Base-by-base conservation (phyloP, 2,888 invertebrate genomes). In the Gonocerus acuteangulatus region DNA sequence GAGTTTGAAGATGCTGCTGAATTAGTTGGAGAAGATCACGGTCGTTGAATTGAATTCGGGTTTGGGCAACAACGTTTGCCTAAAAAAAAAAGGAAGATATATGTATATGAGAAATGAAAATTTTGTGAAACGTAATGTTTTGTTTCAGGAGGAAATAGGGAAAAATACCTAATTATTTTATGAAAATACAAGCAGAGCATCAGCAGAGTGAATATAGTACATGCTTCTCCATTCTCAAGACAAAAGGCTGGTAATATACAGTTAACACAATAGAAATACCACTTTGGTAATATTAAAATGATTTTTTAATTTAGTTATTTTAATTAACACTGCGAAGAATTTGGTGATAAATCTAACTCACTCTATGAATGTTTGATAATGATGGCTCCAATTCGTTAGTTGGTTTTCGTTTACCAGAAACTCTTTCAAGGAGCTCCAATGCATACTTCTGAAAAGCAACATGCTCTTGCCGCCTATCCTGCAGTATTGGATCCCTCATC, bases 31-130 rank as follows among this genome's bases (percentile, higher is more conserved):
- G 82, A 34, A 99, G 77, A 74, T 99, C 95, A 47, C 87, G 84
- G 73, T 94, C 92, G 74, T 95, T 93, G 79, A 90, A 99, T 71
- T 87, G 87, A 63, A 99, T 96, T 66, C 89, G 85, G 0, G 97
- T 97, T 75, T 95, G 94, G 0, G 95, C 95, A 0, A 97, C 94
- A 47, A 97, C 91, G 75, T 93, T 93, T 0, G 95, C 89, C 85
- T 84, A 71, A 1, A 71, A 72, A 61, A 49, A 64, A 65, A 49
- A 64, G 62, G n/a, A n/a, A n/a, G n/a, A n/a, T n/a, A n/a, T n/a
- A n/a, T 64, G 36, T 66, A n/a, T n/a, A n/a, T n/a, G n/a, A n/a
- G n/a, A n/a, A n/a, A n/a, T n/a, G n/a, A n/a, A n/a, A n/a, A n/a
- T n/a, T n/a, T n/a, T n/a, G n/a, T n/a, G n/a, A n/a, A n/a, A n/a